Evolutionary conservation across 2,888 invertebrate genomes (phyloP), one percentile per base, ranked within the genome.

Genomic region (Cephonodes hylas): DNA sequence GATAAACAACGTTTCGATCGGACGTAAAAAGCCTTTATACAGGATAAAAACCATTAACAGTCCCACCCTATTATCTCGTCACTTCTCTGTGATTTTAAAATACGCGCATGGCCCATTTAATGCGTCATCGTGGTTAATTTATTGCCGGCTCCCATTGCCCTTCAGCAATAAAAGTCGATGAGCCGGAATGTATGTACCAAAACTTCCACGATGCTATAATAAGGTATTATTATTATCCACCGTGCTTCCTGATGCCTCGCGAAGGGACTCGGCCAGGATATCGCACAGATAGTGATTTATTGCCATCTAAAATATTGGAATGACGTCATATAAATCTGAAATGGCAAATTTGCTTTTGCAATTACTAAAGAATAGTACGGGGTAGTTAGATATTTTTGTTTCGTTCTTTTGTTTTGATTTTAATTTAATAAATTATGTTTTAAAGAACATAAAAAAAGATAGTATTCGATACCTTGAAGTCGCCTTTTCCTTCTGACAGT

Each of bases 161-260:
- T 86, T 79, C 80, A 75, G 81, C 76, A 86, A 89, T 88, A 86
- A 88, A 88, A 88, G 72, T 90, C 86, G 85, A 90, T 91, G 91
- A 88, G 81, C 88, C 91, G 83, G 91, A 87, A 84, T 89, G 82
- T 84, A 83, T 85, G 81, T 84, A 86, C 86, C 83, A 85, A 86
- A 88, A 86, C 77, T 85, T 85, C 87, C 84, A 88, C 88, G 88
- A 88, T 85, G 79, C 78, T 69, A 79, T 81, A 79, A 83, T 85
- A 84, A 84, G 77, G 84, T 75, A 75, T 76, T 76, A 76, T 81
- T 79, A 84, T 80, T 79, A 75, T 76, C 70, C 74, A 74, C 70
- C 64, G 70, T 69, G 74, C 67, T 66, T 78, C 77, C 80, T 74
- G 74, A 61, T 74, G 72, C 72, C 76, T 73, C 69, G 69, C 69